Percentiles rank a stretch among this genome's conserved stretches.
Conservation (phyloP, 2,797 vertebrate species). For the Epinephelus malabaricus region DNA sequence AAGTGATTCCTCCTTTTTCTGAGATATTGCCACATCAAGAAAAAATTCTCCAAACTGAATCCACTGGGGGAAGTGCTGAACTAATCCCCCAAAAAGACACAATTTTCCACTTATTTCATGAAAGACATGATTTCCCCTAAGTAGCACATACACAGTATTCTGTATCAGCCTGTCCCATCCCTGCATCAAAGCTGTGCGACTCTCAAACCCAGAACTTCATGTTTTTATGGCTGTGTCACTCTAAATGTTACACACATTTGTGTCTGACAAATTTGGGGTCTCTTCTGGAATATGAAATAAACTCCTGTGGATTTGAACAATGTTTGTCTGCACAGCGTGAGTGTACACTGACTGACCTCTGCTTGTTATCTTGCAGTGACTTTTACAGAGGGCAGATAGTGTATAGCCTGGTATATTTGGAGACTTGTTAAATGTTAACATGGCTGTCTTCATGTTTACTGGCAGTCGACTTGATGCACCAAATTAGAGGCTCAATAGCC, state of each 20-base stretch:
- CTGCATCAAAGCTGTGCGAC: not conserved
- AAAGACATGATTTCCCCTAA: not conserved
- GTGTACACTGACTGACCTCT: not conserved
- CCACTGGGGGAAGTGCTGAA: not conserved
- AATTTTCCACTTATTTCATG: not conserved
- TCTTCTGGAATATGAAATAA: not conserved
- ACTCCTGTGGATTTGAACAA: not conserved
- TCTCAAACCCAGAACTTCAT: not conserved
- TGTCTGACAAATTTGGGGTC: conserved; percentile 16
- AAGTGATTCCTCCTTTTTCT: not conserved
- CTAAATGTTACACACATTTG: not conserved
- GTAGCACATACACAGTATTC: not conserved
- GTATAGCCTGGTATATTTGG: conserved; percentile 13
- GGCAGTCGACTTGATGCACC: conserved; percentile 33
- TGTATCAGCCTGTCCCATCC: not conserved
- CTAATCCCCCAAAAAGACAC: not conserved
- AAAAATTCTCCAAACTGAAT: not conserved
- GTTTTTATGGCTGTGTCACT: not conserved
- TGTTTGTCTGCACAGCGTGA: not conserved
- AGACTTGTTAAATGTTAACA: conserved; percentile 32
- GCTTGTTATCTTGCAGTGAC: not conserved
- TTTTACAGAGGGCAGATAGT: not conserved
- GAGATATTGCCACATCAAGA: not conserved
- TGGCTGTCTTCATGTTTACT: conserved; percentile 40
- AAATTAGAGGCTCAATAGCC: conserved; percentile 40